Evolutionary conservation across 1,140 invertebrate species (phyloP).

Genomic region (Geopemphigus sp.): DNA sequence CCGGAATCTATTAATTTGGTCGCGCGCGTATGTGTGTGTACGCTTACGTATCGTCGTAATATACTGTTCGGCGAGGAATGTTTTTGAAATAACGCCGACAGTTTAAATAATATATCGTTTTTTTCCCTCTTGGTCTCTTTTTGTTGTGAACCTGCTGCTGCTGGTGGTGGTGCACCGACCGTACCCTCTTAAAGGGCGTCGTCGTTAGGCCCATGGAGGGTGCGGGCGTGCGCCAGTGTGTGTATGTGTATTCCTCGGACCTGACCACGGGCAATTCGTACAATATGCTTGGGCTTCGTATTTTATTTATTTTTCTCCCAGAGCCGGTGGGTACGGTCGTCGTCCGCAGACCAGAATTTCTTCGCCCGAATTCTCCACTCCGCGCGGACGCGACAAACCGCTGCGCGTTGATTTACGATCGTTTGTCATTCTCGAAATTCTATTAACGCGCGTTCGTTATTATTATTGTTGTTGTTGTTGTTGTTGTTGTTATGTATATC

Average conservation of each 20-base stretch:
- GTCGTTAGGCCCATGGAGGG: neutral
- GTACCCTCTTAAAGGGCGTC: conserved; percentile 32
- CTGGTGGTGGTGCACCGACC: conserved; percentile 12
- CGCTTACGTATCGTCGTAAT: too few species aligned
- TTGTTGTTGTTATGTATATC: conserved; percentile 1
- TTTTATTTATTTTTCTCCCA: conserved; percentile 1
- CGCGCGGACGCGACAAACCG: conserved; percentile 20
- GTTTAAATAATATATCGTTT: conserved; percentile 40
- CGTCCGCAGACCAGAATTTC: neutral
- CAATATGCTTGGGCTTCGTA: neutral
- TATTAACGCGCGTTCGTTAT: conserved; percentile 28
- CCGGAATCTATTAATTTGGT: conserved; percentile 44
- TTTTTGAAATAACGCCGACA: conserved; percentile 44
- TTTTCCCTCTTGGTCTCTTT: neutral
- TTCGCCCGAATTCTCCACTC: too few species aligned
- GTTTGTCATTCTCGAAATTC: conserved; percentile 32
- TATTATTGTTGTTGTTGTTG: too few species aligned
- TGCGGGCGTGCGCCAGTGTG: too few species aligned
- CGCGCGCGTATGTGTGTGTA: too few species aligned
- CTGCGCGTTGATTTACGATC: conserved; percentile 47
- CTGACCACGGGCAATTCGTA: conserved; percentile 24
- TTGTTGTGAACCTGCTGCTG: too few species aligned
- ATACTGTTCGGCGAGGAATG: neutral
- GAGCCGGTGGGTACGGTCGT: neutral
- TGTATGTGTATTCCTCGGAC: conserved; percentile 1